Evolutionary conservation across 2,113 vertebrate genomes (phyloP).

Genomic region (Miniopterus natalensis): DNA sequence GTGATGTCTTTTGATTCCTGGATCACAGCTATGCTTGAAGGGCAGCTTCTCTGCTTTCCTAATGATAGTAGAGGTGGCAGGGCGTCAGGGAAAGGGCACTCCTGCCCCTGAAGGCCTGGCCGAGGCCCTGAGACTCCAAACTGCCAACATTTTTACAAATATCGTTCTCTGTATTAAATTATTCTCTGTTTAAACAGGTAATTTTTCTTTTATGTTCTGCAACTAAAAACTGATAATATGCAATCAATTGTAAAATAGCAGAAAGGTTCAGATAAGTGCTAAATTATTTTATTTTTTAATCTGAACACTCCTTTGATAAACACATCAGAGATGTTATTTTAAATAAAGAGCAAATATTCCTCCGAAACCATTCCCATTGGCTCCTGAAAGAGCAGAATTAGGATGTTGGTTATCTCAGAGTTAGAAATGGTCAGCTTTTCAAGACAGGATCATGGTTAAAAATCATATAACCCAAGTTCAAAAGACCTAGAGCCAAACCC

Average conservation of each 20-base stretch:
- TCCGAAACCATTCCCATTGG: not conserved
- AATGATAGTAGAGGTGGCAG: not conserved
- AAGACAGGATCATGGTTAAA: not conserved
- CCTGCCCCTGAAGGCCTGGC: not conserved
- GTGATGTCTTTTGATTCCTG: not conserved
- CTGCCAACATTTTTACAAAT: not conserved
- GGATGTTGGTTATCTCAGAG: not conserved
- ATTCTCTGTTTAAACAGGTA: constrained; percentile 32
- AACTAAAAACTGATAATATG: not conserved
- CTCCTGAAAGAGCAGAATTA: not conserved
- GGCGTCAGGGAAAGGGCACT: not conserved
- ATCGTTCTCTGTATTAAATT: not conserved
- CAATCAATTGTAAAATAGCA: not conserved
- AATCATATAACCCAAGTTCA: constrained; percentile 28
- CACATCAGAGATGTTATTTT: not conserved
- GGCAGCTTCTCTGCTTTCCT: not conserved
- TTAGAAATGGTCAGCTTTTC: constrained; percentile 14
- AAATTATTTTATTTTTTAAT: constrained; percentile 37
- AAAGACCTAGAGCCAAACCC: not conserved
- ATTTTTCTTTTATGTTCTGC: not conserved
- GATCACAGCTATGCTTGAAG: not conserved
- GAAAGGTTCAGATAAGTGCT: not conserved
- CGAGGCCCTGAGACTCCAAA: not conserved
- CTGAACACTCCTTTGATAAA: not conserved
- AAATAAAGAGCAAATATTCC: not conserved